A percentile compares a stretch with the other conserved stretches of the same genome.
phyloP scores from a whole-genome alignment of 30 jellyfish, hydroid and myxozoan species.

The Nemopilema nomurai region DNA sequence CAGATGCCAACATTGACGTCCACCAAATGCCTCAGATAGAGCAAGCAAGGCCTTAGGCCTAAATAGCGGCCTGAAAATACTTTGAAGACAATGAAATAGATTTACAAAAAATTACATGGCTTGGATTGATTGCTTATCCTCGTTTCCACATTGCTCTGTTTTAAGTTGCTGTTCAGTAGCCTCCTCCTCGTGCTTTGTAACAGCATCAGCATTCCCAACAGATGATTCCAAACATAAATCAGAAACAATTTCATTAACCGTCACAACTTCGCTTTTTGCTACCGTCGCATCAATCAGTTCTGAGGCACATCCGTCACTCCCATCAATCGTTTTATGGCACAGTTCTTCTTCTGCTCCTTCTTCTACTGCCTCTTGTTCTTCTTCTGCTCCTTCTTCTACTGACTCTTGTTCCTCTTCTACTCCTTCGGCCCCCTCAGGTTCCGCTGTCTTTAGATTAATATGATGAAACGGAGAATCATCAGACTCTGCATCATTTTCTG shows the following conservation, averaged over 20 bases:
- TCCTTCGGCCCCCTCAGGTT: conserved; percentile 6
- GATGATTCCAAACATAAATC: not conserved
- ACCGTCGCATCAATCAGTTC: not conserved
- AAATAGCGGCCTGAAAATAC: not conserved
- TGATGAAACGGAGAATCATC: conserved; percentile 70
- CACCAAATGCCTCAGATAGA: no score
- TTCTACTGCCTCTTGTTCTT: not conserved
- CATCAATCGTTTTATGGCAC: not conserved
- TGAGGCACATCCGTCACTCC: not conserved
- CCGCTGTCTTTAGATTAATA: conserved; percentile 36
- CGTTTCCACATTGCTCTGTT: not conserved
- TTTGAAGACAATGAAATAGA: not conserved
- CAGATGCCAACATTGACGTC: no score
- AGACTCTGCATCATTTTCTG: conserved; percentile 3
- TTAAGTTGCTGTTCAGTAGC: no score
- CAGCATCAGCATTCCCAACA: not conserved
- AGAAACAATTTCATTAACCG: not conserved
- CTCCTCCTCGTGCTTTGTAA: not conserved
- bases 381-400: not conserved
- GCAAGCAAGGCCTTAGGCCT: no score
- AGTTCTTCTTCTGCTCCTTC: not conserved
- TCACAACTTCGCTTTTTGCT: not conserved
- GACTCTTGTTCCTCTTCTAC: not conserved
- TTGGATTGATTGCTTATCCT: not conserved
- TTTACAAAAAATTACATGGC: not conserved